Evolutionary conservation across 1,140 invertebrate genomes (phyloP).

Genomic region (Arctopsyche grandis): DNA sequence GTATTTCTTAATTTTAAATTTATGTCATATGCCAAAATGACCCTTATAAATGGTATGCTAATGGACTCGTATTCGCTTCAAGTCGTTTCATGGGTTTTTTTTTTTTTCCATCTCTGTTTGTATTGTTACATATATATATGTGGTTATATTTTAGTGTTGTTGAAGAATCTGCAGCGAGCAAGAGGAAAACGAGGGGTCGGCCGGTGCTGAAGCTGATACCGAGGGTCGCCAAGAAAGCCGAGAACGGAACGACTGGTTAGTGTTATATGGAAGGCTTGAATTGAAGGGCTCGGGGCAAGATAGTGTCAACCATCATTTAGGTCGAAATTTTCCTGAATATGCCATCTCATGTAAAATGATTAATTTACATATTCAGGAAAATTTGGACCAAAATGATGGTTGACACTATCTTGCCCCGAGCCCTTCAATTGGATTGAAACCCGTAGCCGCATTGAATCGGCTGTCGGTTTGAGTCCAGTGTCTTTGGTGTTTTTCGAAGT

Average conservation of each 20-base stretch:
- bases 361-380: too few species aligned
- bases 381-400: too few species aligned
- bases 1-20: background rate
- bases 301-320: too few species aligned
- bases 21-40: constrained; percentile 11
- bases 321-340: background rate
- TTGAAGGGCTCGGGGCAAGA: too few species aligned
- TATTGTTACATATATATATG: background rate
- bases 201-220: constrained; percentile 34
- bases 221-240: constrained; percentile 36
- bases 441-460: too few species aligned
- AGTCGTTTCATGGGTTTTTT: constrained; percentile 5
- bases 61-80: background rate
- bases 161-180: constrained; percentile 17
- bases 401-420: too few species aligned
- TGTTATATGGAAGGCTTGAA: too few species aligned
- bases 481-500: too few species aligned
- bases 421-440: too few species aligned
- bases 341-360: too few species aligned
- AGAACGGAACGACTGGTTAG: constrained; percentile 45
- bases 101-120: too few species aligned
- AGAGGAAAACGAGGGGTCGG: constrained; percentile 37
- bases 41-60: constrained; percentile 14
- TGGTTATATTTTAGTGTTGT: constrained; percentile 22
- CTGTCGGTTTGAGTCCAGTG: too few species aligned